These are phyloP conservation scores for Hydrotaea cyrtoneurina DNA, from an alignment of 2,888 invertebrate genomes.

Conservation along the genomic window DNA sequence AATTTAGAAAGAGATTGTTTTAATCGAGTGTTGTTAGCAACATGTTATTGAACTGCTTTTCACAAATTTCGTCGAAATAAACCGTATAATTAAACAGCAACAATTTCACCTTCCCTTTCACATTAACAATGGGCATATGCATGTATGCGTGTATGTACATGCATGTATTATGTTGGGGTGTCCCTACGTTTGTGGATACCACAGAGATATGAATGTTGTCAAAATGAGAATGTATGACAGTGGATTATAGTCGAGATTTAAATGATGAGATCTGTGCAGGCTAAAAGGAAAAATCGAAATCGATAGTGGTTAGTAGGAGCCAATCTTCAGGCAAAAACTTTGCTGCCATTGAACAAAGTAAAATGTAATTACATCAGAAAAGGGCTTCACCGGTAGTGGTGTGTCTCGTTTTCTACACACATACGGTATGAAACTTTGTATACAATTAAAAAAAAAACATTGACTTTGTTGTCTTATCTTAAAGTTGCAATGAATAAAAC, in stretches of 20 bases:
- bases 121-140: background rate
- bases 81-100: conserved; percentile 9
- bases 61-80: background rate
- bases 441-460: background rate
- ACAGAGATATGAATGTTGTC: too few species aligned
- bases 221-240: too few species aligned
- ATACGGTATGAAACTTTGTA: background rate
- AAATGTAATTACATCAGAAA: too few species aligned
- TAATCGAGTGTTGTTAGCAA: background rate
- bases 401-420: too few species aligned
- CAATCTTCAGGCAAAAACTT: too few species aligned
- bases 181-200: too few species aligned
- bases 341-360: too few species aligned
- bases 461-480: background rate
- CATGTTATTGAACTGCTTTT: conserved; percentile 2
- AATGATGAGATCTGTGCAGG: too few species aligned
- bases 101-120: conserved; percentile 35
- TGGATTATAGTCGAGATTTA: too few species aligned
- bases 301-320: too few species aligned
- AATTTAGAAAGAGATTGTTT: background rate
- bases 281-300: too few species aligned
- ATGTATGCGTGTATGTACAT: background rate
- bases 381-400: too few species aligned
- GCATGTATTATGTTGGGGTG: background rate
- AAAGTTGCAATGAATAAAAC: background rate